Evolutionary conservation across 2,888 invertebrate species (phyloP).

Genomic region (Eristalinus aeneus): DNA sequence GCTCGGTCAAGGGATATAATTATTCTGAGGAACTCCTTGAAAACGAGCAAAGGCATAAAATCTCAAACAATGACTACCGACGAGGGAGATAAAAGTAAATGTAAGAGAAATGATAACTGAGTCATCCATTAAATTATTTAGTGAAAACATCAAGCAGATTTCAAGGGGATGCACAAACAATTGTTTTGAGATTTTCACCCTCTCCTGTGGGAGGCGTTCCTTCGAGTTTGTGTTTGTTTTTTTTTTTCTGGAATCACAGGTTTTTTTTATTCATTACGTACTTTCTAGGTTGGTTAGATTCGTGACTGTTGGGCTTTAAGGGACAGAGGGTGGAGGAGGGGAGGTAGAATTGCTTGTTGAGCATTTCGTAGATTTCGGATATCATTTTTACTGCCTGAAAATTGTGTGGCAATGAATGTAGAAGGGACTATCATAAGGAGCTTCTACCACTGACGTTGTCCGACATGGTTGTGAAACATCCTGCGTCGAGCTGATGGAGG

Average conservation of each 20-base stretch:
- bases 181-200: neutral
- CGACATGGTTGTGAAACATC: neutral
- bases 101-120: neutral
- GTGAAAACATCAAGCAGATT: neutral
- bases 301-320: neutral
- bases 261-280: neutral
- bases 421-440: neutral
- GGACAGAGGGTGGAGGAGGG: neutral
- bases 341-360: neutral
- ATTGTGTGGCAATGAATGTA: neutral
- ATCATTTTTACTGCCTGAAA: neutral
- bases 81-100: neutral
- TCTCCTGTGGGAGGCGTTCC: neutral
- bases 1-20: neutral
- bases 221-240: neutral
- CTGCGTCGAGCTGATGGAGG: neutral
- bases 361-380: neutral
- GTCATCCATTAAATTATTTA: neutral
- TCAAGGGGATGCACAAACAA: neutral
- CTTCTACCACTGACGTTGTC: neutral
- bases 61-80: neutral
- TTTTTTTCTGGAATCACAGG: neutral
- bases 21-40: neutral
- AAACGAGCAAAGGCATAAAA: neutral
- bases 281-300: neutral